Base-by-base conservation (phyloP, 2,888 invertebrate species). In the Cybosia mesomella region DNA sequence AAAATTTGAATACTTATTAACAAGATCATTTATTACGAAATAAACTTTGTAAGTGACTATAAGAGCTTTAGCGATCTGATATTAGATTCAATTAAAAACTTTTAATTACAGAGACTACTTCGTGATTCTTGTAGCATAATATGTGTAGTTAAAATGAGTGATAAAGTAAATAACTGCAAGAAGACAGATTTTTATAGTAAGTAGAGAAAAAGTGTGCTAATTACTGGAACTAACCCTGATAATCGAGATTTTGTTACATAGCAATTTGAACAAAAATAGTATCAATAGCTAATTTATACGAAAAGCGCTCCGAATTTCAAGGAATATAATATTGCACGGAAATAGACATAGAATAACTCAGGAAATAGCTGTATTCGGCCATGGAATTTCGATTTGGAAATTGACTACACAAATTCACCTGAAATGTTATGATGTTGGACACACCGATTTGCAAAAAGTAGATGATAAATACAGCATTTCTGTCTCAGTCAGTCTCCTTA, bases 11-110 rank as follows among this genome's bases (percentile, higher is more conserved):
- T 77, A 74, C 67, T 76, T 77, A 80, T 83, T 81, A 82, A 80
- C 77, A 80, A 80, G 78, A 72, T 79, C 76, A 80, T 86, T 84
- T 81, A 81, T 76, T 77, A 77, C 72, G 69, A 77, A 76, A 81
- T 74, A 81, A 82, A 82, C 77, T 84, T 83, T 70, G 67, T 28
- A 77, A 76, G 71, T 67, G 71, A 67, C 71, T 76, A 63, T 70
- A 71, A 75, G 68, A 70, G 66, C 69, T 74, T 72, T 77, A 77
- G 74, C 68, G 71, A 77, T 79, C 72, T 65, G 75, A 77, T 78
- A 76, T 76, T 74, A 76, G 65, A 82, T 77, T 76, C 79, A 79
- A 82, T 82, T 77, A 75, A 75, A 75, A 79, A 79, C 70, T 81
- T 80, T 77, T 72, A 66, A 66, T 71, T 74, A 62, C 24, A 63